Evolutionary conservation across 2,113 vertebrate genomes (phyloP).

Genomic region (Erythrocebus patas): DNA sequence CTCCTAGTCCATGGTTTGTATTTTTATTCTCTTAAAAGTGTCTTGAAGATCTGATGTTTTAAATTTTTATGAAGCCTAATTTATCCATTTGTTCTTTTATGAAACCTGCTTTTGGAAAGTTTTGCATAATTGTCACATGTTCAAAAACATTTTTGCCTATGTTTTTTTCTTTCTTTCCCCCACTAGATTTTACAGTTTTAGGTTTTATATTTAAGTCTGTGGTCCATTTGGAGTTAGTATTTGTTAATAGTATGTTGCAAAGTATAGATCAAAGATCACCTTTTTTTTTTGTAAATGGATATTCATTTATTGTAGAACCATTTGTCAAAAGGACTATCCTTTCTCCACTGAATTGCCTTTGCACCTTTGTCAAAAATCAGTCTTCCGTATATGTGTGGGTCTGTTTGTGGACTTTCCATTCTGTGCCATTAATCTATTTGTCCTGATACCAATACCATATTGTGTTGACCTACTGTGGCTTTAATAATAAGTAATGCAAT

Average conservation of each 20-base stretch:
- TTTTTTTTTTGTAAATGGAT: background rate
- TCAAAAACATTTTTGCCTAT: background rate
- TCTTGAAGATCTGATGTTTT: background rate
- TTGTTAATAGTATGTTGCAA: background rate
- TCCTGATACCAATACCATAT: background rate
- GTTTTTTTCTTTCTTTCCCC: background rate
- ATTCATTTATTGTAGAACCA: background rate
- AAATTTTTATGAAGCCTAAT: background rate
- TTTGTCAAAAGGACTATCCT: background rate
- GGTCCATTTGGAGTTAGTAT: slow-evolving; percentile 17
- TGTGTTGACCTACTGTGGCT: background rate
- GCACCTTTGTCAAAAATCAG: background rate
- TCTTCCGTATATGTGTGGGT: background rate
- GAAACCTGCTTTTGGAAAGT: slow-evolving; percentile 22
- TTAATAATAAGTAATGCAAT: background rate
- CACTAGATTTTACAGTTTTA: background rate
- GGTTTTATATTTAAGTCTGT: background rate
- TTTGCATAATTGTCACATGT: background rate
- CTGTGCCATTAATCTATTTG: background rate
- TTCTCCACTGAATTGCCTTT: background rate
- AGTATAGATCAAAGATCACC: background rate
- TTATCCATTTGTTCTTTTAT: slow-evolving; percentile 6
- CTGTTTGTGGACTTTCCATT: background rate
- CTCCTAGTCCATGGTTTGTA: background rate
- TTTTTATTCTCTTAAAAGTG: background rate